Evolutionary conservation across 2,113 vertebrate species (phyloP).

Genomic region (Dinomys branickii): DNA sequence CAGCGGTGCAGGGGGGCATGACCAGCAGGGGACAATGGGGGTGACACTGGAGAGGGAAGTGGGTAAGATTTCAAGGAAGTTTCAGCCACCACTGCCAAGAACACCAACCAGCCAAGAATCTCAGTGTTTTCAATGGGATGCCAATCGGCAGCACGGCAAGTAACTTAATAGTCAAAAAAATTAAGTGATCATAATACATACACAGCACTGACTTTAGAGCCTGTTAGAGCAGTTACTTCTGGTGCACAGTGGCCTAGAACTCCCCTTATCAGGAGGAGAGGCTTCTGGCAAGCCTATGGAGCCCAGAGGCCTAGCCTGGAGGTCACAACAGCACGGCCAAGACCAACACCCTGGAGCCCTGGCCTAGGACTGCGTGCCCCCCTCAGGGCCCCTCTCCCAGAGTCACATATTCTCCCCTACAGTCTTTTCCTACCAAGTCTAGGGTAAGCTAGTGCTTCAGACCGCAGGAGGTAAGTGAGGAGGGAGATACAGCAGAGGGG

Average conservation of each 20-base stretch:
- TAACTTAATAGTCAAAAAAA: not conserved
- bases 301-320: not conserved
- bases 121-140: not conserved
- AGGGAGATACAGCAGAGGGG: not conserved
- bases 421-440: not conserved
- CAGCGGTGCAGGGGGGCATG: rapidly evolving
- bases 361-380: rapidly evolving
- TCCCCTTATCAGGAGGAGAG: not conserved
- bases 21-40: not conserved
- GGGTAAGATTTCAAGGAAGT: not conserved
- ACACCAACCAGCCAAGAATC: not conserved
- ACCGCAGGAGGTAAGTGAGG: not conserved
- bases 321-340: not conserved
- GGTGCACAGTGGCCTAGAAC: not conserved
- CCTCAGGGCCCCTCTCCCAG: not conserved
- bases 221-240: not conserved
- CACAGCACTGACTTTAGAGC: not conserved
- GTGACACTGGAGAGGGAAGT: not conserved
- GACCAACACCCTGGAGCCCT: not conserved
- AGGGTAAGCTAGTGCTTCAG: not conserved
- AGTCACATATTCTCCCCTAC: not conserved
- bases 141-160: not conserved
- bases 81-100: not conserved
- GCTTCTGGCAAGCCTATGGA: not conserved
- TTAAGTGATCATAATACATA: not conserved